Percentiles rank a stretch among this genome's conserved stretches.
Conservation (phyloP, 2,888 invertebrate genomes). For the Epiperipatus broadwayi region DNA sequence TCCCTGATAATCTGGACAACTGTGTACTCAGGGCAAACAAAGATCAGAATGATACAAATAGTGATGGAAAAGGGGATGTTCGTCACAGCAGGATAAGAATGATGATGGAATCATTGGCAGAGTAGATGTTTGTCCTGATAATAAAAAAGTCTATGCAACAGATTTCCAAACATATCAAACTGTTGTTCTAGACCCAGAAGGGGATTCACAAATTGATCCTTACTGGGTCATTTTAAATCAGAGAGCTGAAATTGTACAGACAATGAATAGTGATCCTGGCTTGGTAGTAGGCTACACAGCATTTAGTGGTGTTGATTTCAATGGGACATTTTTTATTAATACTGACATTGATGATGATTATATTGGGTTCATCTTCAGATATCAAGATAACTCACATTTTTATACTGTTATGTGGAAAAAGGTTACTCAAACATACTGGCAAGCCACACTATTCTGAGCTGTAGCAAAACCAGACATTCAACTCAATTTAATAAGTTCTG, state of each 20-base stretch:
- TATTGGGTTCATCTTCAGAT: constrained; percentile 86
- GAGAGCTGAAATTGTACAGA: constrained; percentile 43
- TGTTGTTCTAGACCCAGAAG: constrained; percentile 74
- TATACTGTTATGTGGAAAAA: constrained; percentile 97
- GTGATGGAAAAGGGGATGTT: constrained; percentile 62
- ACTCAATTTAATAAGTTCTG: constrained; percentile 71
- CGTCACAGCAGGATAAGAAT: constrained; percentile 69
- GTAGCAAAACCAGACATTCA: constrained; percentile 85
- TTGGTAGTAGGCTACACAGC: constrained; percentile 63
- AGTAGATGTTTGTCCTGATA: constrained; percentile 81
- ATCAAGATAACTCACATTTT: constrained; percentile 74
- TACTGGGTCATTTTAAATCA: constrained; percentile 73
- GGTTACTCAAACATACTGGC: constrained; percentile 80
- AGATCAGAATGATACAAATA: constrained; percentile 50
- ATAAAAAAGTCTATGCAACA: constrained; percentile 67
- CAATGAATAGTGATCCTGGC: constrained; percentile 86
- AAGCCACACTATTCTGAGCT: constrained; percentile 68
- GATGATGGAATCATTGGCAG: constrained; percentile 56
- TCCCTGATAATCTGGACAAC: constrained; percentile 55
- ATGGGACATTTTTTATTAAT: constrained; percentile 81
- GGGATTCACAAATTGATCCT: constrained; percentile 79
- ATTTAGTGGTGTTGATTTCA: constrained; percentile 83
- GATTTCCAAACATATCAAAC: constrained; percentile 73
- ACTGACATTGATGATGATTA: constrained; percentile 85
- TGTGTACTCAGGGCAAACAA: constrained; percentile 57